A percentile compares a stretch with the other conserved stretches of the same genome.
Evolutionary conservation across 2,113 vertebrate genomes (phyloP).

Genomic region (Anarhynchus alexandrinus): DNA sequence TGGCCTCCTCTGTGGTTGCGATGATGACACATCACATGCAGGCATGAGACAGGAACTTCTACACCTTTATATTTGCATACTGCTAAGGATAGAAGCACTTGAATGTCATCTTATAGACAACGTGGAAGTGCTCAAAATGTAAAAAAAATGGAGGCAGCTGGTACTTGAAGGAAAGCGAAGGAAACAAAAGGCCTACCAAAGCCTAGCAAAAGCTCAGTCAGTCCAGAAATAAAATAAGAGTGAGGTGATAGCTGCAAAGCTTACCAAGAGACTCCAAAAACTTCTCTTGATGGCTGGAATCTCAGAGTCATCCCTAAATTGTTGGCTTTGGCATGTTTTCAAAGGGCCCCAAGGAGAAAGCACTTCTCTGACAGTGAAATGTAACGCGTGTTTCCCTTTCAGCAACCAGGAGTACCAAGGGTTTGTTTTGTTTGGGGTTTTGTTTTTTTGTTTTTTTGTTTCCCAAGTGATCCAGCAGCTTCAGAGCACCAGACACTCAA

Average conservation of each 20-base stretch:
- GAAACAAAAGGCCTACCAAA: background rate
- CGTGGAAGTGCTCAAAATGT: background rate
- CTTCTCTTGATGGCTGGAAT: background rate
- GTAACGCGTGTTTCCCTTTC: background rate
- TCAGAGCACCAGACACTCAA: background rate
- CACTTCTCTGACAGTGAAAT: background rate
- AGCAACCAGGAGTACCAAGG: background rate
- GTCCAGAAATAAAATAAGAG: background rate
- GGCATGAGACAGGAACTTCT: background rate
- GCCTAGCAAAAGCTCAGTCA: background rate
- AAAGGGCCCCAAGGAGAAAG: background rate
- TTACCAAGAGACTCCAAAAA: background rate
- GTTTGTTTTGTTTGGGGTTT: background rate
- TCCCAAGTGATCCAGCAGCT: background rate
- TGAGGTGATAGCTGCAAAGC: background rate
- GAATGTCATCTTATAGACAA: accelerated
- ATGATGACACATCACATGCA: accelerated
- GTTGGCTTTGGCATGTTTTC: background rate
- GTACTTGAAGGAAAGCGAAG: background rate
- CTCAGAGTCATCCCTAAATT: background rate
- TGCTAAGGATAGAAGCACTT: accelerated
- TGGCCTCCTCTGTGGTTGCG: background rate
- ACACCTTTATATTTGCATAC: background rate
- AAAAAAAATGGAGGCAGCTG: background rate
- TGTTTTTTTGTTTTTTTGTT: background rate